These are phyloP conservation scores for Oxycera nigricornis DNA, from an alignment of 2,888 invertebrate species.

Conservation along the genomic window DNA sequence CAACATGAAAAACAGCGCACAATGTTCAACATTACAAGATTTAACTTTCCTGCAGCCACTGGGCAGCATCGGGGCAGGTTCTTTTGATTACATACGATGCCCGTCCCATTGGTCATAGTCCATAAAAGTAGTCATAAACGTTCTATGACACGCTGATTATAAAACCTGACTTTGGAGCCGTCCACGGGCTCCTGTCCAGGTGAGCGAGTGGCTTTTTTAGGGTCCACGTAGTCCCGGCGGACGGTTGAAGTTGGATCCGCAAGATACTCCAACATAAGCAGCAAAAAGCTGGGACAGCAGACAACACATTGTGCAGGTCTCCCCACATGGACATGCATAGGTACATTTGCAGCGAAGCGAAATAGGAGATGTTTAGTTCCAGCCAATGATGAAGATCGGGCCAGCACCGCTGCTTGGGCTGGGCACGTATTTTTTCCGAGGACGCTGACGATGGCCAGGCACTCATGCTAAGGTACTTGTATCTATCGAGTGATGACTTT, in stretches of 20 bases:
- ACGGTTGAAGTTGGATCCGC: no score
- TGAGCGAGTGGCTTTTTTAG: neutral
- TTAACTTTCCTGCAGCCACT: neutral
- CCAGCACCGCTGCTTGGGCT: neutral
- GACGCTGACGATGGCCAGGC: neutral
- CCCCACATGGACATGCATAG: no score
- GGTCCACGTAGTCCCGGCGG: no score
- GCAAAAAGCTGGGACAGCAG: neutral
- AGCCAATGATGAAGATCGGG: constrained; percentile 3
- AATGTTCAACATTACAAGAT: no score
- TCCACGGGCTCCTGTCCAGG: neutral
- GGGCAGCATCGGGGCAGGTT: neutral
- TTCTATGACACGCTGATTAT: constrained; percentile 20
- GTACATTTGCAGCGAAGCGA: constrained; percentile 14
- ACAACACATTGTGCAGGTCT: neutral
- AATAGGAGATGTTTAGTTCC: constrained; percentile 23
- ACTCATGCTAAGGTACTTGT: neutral
- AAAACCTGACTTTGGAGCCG: constrained; percentile 2
- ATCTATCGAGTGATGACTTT: no score
- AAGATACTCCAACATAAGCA: no score
- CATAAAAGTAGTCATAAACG: constrained; percentile 24
- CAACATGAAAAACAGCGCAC: no score
- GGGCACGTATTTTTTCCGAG: neutral
- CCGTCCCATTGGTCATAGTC: neutral
- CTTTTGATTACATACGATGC: neutral